Conservation (phyloP, 2,888 invertebrate species). For the Schrankia costaestrigalis region DNA sequence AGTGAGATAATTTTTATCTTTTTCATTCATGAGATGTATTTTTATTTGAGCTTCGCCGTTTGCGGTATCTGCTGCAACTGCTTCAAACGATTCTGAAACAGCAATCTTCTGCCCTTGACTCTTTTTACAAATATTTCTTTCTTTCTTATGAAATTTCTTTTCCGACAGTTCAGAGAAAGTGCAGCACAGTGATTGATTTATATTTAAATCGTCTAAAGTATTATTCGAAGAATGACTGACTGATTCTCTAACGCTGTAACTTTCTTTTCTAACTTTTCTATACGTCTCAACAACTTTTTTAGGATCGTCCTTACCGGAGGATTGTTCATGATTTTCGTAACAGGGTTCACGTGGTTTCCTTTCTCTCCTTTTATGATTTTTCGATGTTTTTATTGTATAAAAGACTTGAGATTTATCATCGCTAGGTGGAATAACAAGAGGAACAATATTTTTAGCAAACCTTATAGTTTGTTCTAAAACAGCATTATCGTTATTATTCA, state of each 20-base stretch:
- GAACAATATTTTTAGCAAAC: slow-evolving; percentile 61
- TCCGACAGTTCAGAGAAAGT: slow-evolving; percentile 60
- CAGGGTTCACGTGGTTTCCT: slow-evolving; percentile 26
- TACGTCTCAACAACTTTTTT: slow-evolving; percentile 43
- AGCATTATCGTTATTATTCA: slow-evolving; percentile 35
- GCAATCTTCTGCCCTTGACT: slow-evolving; percentile 34
- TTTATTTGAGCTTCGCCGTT: slow-evolving; percentile 55
- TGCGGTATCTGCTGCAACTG: slow-evolving; percentile 52
- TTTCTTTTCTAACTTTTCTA: slow-evolving; percentile 42
- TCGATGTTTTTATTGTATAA: slow-evolving; percentile 58
- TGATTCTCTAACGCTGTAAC: slow-evolving; percentile 44
- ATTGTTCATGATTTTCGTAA: slow-evolving; percentile 22
- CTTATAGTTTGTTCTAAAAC: slow-evolving; percentile 59
- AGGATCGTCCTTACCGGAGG: slow-evolving; percentile 36
- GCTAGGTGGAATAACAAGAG: slow-evolving; percentile 55
- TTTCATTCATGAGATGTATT: slow-evolving; percentile 67
- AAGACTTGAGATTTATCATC: slow-evolving; percentile 44
- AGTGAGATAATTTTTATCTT: slow-evolving; percentile 54
- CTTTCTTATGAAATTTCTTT: slow-evolving; percentile 43
- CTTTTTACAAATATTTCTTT: slow-evolving; percentile 29
- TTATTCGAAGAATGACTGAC: slow-evolving; percentile 51
- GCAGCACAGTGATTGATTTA: slow-evolving; percentile 58
- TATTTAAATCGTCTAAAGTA: slow-evolving; percentile 61
- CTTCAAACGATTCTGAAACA: slow-evolving; percentile 63
- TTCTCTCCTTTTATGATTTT: slow-evolving; percentile 41